Base-by-base conservation (phyloP, 2,888 invertebrate genomes). In the Drosophila anomelani region DNA sequence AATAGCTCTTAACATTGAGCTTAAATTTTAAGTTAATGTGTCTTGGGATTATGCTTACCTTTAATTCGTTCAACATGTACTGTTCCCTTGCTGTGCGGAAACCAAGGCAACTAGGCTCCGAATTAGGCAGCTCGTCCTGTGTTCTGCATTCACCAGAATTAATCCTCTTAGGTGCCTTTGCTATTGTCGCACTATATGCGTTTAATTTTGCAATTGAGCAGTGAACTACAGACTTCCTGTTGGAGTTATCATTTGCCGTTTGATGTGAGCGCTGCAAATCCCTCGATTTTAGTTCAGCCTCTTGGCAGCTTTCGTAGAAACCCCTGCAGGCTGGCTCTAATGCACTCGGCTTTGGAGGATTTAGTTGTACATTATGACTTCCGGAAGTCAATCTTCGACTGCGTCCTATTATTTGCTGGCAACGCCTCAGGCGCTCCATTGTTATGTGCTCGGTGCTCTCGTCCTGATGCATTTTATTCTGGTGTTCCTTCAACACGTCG, bases 81-180 rank as follows among this genome's bases (percentile, higher is more conserved):
- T 91, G 84, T n/a, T 92, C 90, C 0, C 87, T 77, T 0, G 91
- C 92, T 0, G 92, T 91, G 7, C 83, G 87, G 63, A 92, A 92
- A 6, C 63, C 75, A 10, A 53, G 23, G 23, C 13, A 36, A 23
- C 10, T 43, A 4, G 59, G 15, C 3, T 20, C 10, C 1, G 58
- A 10, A 1, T 46, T 20, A 5, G 10, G 4, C 15, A 38, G 13
- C 4, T 55, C 12, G 7, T 43, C 26, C 3, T 38, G 47, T 10
- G 56, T 1, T 13, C n/a, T 9, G 6, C 9, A 1, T 1, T 26
- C 34, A 9, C 17, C 23, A 5, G 4, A 7, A 17, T n/a, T 41
- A 9, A 15, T 6, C 12, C 7, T 12, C 2, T 26, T 43, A 13
- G 34, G 1, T n/a, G 20, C 12, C 17, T n/a, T 2, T 6, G 20